Base-by-base conservation (phyloP, 2,888 invertebrate species). In the Itoplectis maculator region DNA sequence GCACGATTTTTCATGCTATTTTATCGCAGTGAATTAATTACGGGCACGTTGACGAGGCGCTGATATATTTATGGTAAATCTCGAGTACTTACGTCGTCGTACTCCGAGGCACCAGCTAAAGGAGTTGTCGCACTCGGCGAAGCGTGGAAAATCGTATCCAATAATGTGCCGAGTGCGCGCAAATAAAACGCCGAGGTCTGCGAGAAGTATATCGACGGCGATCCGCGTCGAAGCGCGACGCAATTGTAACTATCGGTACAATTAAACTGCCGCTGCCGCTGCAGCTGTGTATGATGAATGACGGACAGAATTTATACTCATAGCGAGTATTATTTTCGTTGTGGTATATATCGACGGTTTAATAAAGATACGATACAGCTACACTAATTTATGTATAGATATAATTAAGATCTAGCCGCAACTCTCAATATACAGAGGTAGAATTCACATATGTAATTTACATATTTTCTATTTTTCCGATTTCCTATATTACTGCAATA, bases 401-500 rank as follows among this genome's bases (percentile, higher is more conserved):
- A 29, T 54, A 56, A 70, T 29, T 37, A 35, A 54, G 42, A 56
- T 56, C 20, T 40, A 56, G 61, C 9, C 15, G 37, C 37, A 37
- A 37, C 15, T 40, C 18, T 61, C 13, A 37, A 61, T 61, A 37
- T 40, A 61, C 37, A 59, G 15, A 59, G 56, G 42, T 42, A 15
- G 9, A 18, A 15, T 15, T n/a, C 18, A 49, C 29, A 72, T 45
- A 15, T 54, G 45, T 66, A 68, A 72, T 72, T 75, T 56, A 75
- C 45, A 42, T 70, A 70, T 69, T 49, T 47, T 76, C 35, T 45
- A 74, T 49, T 63, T 13, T 56, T 40, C 56, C 56, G 63, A 51
- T 77, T 49, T 51, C 29, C 20, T 77, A 69, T 66, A 77, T 70
- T 56, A 75, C 70, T 76, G 59, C 76, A 66, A 77, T 76, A 29